Conservation (phyloP, 2,113 vertebrate species). For the Hymenochirus boettgeri region DNA sequence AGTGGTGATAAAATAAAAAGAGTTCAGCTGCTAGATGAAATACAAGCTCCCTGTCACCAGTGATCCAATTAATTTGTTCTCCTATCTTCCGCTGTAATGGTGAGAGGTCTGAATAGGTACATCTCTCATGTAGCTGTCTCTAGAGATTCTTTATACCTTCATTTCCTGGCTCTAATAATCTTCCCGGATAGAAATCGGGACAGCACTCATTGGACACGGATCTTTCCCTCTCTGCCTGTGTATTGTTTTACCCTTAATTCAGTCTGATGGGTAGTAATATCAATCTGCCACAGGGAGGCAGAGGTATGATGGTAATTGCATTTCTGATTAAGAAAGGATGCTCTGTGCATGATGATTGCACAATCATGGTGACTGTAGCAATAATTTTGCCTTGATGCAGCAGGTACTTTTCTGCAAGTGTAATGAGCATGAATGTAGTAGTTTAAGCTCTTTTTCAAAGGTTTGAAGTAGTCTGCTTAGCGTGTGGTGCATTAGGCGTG, state of each 20-base stretch:
- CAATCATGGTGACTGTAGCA: constrained; percentile 17
- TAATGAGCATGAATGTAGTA: too few relatives aligned
- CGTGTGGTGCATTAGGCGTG: too few relatives aligned
- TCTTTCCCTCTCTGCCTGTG: constrained; percentile 9
- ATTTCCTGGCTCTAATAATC: constrained; percentile 23
- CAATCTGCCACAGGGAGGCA: constrained; percentile 28
- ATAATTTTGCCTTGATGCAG: neutral
- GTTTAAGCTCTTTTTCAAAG: too few relatives aligned
- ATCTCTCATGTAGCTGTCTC: constrained; percentile 19
- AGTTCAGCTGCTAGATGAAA: constrained; percentile 11
- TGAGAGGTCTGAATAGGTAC: constrained; percentile 14
- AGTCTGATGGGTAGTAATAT: constrained; percentile 33
- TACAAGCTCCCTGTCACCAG: constrained; percentile 2
- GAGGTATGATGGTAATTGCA: constrained; percentile 38
- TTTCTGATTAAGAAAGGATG: constrained; percentile 38
- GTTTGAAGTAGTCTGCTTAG: too few relatives aligned
- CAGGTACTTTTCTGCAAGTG: too few relatives aligned
- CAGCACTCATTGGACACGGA: constrained; percentile 13
- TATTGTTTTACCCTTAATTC: constrained; percentile 16
- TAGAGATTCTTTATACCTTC: constrained; percentile 25
- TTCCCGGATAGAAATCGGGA: constrained; percentile 26
- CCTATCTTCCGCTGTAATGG: neutral
- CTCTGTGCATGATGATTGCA: constrained; percentile 20
- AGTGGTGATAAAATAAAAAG: constrained; percentile 3
- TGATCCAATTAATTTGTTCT: constrained; percentile 8